These are phyloP conservation scores for Vanacampus margaritifer DNA, from an alignment of 2,113 vertebrate species.

Conservation along the genomic window DNA sequence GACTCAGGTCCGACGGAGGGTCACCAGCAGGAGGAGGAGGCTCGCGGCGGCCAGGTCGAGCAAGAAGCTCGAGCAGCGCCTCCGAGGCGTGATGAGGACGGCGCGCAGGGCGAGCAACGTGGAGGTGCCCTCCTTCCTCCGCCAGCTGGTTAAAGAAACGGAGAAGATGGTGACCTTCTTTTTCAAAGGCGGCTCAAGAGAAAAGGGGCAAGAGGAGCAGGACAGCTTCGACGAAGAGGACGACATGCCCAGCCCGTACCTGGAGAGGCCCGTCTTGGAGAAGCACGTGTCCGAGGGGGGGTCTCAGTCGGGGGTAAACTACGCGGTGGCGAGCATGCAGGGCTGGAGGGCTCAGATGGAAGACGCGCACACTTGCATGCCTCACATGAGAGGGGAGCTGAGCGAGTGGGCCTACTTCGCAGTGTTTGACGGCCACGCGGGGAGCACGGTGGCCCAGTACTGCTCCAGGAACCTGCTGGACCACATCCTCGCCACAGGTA, in stretches of 20 bases:
- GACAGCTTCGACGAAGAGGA: constrained; percentile 56
- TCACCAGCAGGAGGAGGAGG: constrained; percentile 34
- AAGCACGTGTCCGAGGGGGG: constrained; percentile 69
- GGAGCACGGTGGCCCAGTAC: constrained; percentile 73
- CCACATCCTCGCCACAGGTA: constrained; percentile 73
- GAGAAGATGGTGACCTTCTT: constrained; percentile 76
- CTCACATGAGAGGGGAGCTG: constrained; percentile 58
- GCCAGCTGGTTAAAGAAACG: constrained; percentile 70
- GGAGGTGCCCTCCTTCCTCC: constrained; percentile 75
- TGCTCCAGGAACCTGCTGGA: constrained; percentile 74
- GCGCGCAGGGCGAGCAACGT: constrained; percentile 67
- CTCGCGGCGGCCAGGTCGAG: constrained; percentile 35
- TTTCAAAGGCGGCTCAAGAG: constrained; percentile 68
- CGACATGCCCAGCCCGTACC: constrained; percentile 54
- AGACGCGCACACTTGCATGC: constrained; percentile 73
- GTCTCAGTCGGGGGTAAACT: constrained; percentile 58
- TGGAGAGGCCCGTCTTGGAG: constrained; percentile 66
- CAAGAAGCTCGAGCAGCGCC: constrained; percentile 49
- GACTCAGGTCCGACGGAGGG: constrained; percentile 43
- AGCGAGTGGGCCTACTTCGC: constrained; percentile 76
- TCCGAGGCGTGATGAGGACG: constrained; percentile 63
- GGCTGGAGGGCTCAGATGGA: constrained; percentile 79
- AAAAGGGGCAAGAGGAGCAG: constrained; percentile 38
- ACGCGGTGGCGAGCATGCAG: constrained; percentile 73
- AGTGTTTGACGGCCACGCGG: constrained; percentile 78